Base-by-base conservation (phyloP, 1,140 invertebrate genomes). In the Eupristina koningsbergeri region DNA sequence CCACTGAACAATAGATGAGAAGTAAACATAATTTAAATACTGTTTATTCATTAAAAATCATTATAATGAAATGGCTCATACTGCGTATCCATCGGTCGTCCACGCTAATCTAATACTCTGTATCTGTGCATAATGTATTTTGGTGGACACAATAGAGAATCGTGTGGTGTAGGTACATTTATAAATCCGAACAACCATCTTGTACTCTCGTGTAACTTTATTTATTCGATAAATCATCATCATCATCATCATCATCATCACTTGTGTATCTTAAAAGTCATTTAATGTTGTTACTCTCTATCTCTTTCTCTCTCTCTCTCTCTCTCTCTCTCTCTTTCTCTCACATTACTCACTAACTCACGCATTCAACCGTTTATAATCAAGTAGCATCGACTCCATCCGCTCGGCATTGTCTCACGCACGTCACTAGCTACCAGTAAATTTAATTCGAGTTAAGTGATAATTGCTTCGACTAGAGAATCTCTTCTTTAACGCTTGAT, bases 371-470 rank as follows among this genome's bases (percentile, higher is more conserved):
- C 71, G 45, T 41, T 80, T 84, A 76, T 81, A 84, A 84, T 84
- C 83, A 84, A 84, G 83, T 80, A 80, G 77, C 83, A 84, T 84
- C 83, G 78, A 84, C 83, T 84, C 78, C 83, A 84, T 84, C 83
- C 83, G 83, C 82, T 83, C 82, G 82, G 76, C 47, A 83, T 83
- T 83, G 82, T 83, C 82, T 83, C 82, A 73, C 82, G 58, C 73
- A 58, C 58, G 81, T 45, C 81, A 47, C n/a, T 73, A 47, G 53
- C 75, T 29, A n/a, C 8, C n/a, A 47, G 50, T 84, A 64, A 84
- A 84, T 84, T 79, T 80, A 79, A 80, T 80, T 84, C 83, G 83
- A 84, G 67, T 84, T 80, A 84, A 84, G 83, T 84, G 83, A 84
- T 84, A 84, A 84, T 84, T 84, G 83, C 77, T 45, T 63, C 71